Evolutionary conservation across 2,888 invertebrate genomes (phyloP), one percentile per base, ranked within the genome.

Genomic region (Apodemia zela): DNA sequence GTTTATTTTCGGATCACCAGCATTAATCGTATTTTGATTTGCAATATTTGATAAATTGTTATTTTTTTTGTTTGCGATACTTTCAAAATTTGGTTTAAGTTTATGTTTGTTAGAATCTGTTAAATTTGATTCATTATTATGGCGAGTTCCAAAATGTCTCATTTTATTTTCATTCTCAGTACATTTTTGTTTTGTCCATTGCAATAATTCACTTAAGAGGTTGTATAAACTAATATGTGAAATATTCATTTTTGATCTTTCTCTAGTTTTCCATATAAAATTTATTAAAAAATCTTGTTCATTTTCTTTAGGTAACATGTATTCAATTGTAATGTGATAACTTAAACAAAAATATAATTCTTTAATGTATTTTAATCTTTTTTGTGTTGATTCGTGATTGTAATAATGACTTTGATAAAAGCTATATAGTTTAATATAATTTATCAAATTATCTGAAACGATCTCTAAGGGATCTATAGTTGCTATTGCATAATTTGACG

Each of bases 391-490:
- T 10, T 49, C 49, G 2, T 18, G n/a, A 49, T 49, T 2, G 7
- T 2, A 0, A 10, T 49, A 49, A 49, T 18, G 18, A 6, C 10
- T 18, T 49, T 49, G 17, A 21, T 18, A 49, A n/a, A 49, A 49
- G n/a, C 17, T 49, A 11, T 18, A 18, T 11, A 49, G 17, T 49
- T 49, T 49, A 10, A 51, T 17, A 21, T 18, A 51, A 51, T 11
- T 13, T 54, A 54, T 54, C 15, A 54, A 54, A 21, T 54, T 54
- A 5, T 54, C 54, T 25, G 54, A 21, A 18, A 54, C 54, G 18
- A 54, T 54, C 6, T 54, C 54, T 54, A 54, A 25, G 13, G 54
- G 54, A 54, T 54, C 54, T 25, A 54, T 13, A 4, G n/a, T 38
- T 13, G 13, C 38, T 42, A n/a, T 42, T 38, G 38, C 15, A 42